A percentile compares a stretch with the other conserved stretches of the same genome.
Evolutionary conservation across 2,113 vertebrate genomes (phyloP).

Genomic region (Diadophis punctatus): DNA sequence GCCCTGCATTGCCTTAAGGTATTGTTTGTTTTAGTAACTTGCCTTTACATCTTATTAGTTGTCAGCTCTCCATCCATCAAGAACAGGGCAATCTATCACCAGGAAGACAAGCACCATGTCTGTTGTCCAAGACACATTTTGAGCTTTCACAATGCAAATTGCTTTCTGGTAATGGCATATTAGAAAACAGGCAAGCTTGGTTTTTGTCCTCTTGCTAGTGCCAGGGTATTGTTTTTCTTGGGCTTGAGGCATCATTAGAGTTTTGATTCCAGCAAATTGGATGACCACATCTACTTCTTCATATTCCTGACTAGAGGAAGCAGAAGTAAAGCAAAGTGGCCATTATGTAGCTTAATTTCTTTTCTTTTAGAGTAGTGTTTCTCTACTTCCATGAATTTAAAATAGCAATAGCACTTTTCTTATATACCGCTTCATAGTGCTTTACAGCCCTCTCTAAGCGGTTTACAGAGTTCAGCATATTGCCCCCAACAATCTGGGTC

Average conservation of each 20-base stretch:
- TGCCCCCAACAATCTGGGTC: too few species aligned
- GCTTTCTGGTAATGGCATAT: background rate
- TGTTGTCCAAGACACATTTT: background rate
- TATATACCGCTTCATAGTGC: too few species aligned
- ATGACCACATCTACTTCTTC: background rate
- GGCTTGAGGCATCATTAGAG: background rate
- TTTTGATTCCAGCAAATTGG: background rate
- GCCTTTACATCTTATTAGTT: background rate
- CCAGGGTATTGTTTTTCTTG: background rate
- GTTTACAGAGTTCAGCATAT: too few species aligned
- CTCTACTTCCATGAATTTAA: background rate
- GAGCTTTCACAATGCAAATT: background rate
- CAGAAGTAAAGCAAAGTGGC: background rate
- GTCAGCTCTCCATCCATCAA: background rate
- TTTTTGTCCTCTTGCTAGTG: background rate
- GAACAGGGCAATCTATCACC: background rate
- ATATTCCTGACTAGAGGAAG: background rate
- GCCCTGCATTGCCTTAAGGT: background rate
- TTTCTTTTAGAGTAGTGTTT: background rate
- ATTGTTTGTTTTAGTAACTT: background rate
- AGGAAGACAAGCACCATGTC: background rate
- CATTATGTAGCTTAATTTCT: background rate
- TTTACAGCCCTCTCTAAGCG: too few species aligned
- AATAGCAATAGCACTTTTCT: too few species aligned
- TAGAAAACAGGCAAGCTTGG: background rate